These are phyloP conservation scores for Drosophila pruinosa DNA, from an alignment of 1,140 invertebrate species.

Conservation along the genomic window DNA sequence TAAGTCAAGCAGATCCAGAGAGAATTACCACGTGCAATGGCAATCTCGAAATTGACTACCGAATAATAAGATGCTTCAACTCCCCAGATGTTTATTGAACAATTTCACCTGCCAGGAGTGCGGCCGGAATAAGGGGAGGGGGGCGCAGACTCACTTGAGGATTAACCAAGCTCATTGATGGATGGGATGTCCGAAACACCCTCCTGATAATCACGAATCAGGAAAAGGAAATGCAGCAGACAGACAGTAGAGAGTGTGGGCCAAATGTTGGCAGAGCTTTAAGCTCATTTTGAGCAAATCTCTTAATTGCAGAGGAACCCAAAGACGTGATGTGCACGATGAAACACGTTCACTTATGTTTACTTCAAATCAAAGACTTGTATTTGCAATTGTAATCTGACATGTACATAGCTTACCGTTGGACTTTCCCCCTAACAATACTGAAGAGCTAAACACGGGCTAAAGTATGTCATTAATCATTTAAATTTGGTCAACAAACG, in stretches of 20 bases:
- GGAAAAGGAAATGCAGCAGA: slow-evolving; percentile 52
- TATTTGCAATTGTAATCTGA: slow-evolving; percentile 43
- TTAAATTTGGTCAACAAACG: no score
- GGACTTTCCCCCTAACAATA: neutral
- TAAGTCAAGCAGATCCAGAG: slow-evolving; percentile 42
- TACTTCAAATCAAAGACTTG: neutral
- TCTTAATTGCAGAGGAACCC: slow-evolving; percentile 64
- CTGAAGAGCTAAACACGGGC: no score
- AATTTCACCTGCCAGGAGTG: slow-evolving; percentile 50
- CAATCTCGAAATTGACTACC: slow-evolving; percentile 65
- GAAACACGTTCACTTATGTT: slow-evolving; percentile 4
- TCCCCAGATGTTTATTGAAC: slow-evolving; percentile 61
- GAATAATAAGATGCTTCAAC: slow-evolving; percentile 51
- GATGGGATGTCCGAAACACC: slow-evolving; percentile 47
- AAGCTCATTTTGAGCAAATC: slow-evolving; percentile 19
- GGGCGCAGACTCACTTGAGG: neutral
- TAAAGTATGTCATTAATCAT: no score
- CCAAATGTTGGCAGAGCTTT: slow-evolving; percentile 11
- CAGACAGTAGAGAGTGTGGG: neutral
- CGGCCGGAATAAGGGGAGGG: neutral
- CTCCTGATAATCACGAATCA: neutral
- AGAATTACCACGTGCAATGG: slow-evolving; percentile 48
- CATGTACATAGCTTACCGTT: neutral
- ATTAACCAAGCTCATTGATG: slow-evolving; percentile 46
- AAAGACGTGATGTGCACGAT: slow-evolving; percentile 52